A percentile compares a stretch with the other conserved stretches of the same genome.
These are phyloP conservation scores for Caenorhabditis becei DNA, from an alignment of 2,888 invertebrate genomes.

Conservation along the genomic window DNA sequence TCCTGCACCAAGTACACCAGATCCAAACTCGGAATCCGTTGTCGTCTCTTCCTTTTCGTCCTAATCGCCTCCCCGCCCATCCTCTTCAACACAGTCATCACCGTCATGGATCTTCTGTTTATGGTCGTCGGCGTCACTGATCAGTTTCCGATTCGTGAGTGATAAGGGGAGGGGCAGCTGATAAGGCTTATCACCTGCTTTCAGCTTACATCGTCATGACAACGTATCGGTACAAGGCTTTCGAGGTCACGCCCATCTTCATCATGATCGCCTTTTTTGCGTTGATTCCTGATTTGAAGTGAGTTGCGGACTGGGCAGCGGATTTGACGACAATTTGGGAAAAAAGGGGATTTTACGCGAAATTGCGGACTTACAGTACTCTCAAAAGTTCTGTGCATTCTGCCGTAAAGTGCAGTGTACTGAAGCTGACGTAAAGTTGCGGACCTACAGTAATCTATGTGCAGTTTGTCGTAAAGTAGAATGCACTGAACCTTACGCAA, in stretches of 20 bases:
- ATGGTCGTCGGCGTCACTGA: slow-evolving; percentile 51
- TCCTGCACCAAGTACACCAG: slow-evolving; percentile 31
- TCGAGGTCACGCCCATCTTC: slow-evolving; percentile 47
- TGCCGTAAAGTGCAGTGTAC: too few relatives aligned
- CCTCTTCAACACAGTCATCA: slow-evolving; percentile 53
- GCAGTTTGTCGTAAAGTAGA: too few relatives aligned
- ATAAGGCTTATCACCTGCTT: background rate
- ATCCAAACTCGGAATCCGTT: slow-evolving; percentile 32
- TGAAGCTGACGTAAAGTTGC: too few relatives aligned
- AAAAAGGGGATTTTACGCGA: too few relatives aligned
- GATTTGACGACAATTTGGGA: too few relatives aligned
- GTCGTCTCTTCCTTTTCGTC: slow-evolving; percentile 39
- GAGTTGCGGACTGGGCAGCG: too few relatives aligned
- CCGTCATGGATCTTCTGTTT: slow-evolving; percentile 51
- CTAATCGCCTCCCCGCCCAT: slow-evolving; percentile 41
- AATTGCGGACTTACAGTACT: too few relatives aligned
- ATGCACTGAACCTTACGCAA: too few relatives aligned
- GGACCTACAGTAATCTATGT: too few relatives aligned
- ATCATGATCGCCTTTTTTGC: slow-evolving; percentile 49
- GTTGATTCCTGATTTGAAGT: slow-evolving; percentile 44
- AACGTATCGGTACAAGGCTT: slow-evolving; percentile 52
- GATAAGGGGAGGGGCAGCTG: slow-evolving; percentile 19
- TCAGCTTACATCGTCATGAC: slow-evolving; percentile 57
- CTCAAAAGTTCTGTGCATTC: too few relatives aligned
- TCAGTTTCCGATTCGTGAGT: slow-evolving; percentile 52